Evolutionary conservation across 2,888 invertebrate genomes (phyloP).

Genomic region (Idaea aversata): DNA sequence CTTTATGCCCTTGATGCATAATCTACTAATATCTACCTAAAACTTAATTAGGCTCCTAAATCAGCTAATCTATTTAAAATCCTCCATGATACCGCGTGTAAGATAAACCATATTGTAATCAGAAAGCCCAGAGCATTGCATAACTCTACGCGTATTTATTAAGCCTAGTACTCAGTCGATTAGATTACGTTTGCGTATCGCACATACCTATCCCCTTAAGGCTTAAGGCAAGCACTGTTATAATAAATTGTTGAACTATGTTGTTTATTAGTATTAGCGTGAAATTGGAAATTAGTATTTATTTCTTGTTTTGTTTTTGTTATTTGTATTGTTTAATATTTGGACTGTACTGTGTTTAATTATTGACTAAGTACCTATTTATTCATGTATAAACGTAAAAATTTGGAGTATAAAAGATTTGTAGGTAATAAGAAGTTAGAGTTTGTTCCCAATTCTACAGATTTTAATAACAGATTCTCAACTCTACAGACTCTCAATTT

Average conservation of each 20-base stretch:
- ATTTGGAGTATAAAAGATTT: too few species aligned
- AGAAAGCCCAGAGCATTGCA: conserved; percentile 44
- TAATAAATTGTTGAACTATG: not conserved
- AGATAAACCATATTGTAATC: conserved; percentile 18
- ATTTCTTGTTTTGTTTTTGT: not conserved
- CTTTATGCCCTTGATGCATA: too few species aligned
- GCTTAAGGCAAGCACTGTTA: conserved; percentile 13
- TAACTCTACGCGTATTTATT: conserved; percentile 58
- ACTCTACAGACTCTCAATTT: too few species aligned
- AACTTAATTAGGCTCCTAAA: not conserved
- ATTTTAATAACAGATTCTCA: too few species aligned
- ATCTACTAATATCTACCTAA: too few species aligned
- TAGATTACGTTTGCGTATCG: conserved; percentile 62
- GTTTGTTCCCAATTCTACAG: too few species aligned
- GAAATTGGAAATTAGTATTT: conserved; percentile 16
- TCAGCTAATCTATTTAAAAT: conserved; percentile 15
- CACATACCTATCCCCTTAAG: conserved; percentile 35
- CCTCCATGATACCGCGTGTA: not conserved
- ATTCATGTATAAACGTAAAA: too few species aligned
- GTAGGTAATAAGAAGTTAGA: too few species aligned
- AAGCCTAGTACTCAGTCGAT: conserved; percentile 51
- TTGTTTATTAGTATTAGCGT: conserved; percentile 7
- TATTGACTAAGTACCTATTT: too few species aligned
- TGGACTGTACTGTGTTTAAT: not conserved
- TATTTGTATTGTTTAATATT: conserved; percentile 10